These are phyloP conservation scores for Phenganax marumi DNA, from an alignment of 92 coral and sea anemone species.

Conservation along the genomic window DNA sequence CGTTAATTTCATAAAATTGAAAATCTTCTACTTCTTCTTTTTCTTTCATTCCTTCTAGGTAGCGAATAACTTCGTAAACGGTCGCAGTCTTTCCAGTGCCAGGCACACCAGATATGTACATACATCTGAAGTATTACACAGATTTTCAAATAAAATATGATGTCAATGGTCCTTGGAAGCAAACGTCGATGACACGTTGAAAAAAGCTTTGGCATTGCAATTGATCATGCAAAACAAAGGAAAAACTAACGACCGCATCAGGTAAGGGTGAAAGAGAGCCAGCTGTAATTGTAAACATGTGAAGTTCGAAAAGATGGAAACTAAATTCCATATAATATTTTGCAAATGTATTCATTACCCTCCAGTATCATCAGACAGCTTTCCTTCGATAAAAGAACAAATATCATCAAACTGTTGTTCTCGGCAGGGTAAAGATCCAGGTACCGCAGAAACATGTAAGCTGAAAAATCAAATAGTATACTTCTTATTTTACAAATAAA, in stretches of 20 bases:
- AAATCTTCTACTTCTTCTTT: constrained; percentile 68
- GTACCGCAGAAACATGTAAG: constrained; percentile 91
- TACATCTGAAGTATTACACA: constrained; percentile 60
- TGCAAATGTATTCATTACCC: constrained; percentile 59
- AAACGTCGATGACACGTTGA: neutral
- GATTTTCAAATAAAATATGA: neutral
- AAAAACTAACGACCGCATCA: neutral
- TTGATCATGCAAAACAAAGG: neutral
- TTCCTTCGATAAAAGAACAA: constrained; percentile 85
- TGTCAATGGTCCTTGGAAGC: neutral
- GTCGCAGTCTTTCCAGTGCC: constrained; percentile 99
- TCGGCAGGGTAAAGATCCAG: constrained; percentile 91
- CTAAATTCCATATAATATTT: neutral
- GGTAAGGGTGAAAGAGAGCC: neutral
- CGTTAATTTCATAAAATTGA: constrained; percentile 80
- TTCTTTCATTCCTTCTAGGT: constrained; percentile 56
- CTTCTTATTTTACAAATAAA: no score
- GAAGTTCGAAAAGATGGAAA: neutral
- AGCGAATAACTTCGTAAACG: constrained; percentile 85
- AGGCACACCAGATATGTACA: constrained; percentile 99
- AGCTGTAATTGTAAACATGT: neutral
- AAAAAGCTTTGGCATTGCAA: neutral
- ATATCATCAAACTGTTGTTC: constrained; percentile 94
- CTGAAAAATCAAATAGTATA: constrained; percentile 40
- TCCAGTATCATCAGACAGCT: constrained; percentile 77